phyloP scores from a whole-genome alignment of 2,888 invertebrate species.

The Caradrina clavipalpis region DNA sequence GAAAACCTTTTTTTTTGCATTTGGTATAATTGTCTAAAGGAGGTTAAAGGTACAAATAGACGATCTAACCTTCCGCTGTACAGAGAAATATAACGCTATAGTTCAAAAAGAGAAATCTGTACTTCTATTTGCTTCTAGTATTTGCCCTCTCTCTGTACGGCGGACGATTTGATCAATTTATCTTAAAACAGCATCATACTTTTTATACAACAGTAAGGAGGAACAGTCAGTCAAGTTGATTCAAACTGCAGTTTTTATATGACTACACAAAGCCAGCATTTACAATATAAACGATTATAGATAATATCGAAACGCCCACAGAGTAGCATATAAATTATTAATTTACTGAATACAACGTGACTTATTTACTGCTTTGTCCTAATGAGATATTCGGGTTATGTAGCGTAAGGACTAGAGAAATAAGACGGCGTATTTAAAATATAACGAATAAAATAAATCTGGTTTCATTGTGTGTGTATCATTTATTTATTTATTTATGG shows the following conservation, averaged over 20 bases:
- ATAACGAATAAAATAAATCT: slow-evolving; percentile 18
- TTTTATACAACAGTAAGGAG: no score
- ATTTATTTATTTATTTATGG: background rate
- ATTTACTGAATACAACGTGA: slow-evolving; percentile 43
- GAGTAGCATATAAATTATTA: slow-evolving; percentile 34
- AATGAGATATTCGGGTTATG: slow-evolving; percentile 40
- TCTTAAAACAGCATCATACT: no score
- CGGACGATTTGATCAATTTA: no score
- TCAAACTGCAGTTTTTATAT: background rate
- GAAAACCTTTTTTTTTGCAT: no score
- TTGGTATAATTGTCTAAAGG: no score
- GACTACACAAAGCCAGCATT: background rate
- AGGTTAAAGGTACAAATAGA: no score
- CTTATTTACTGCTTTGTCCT: slow-evolving; percentile 39
- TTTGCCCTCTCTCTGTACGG: no score
- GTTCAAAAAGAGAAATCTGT: no score
- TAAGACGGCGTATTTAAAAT: slow-evolving; percentile 40
- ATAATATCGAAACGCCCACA: slow-evolving; percentile 47
- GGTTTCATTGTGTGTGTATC: slow-evolving; percentile 42
- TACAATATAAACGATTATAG: slow-evolving; percentile 29
- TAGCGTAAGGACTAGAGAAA: slow-evolving; percentile 32
- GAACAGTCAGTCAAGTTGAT: no score
- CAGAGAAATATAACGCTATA: no score
- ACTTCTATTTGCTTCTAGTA: no score
- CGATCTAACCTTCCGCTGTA: no score